phyloP scores from a whole-genome alignment of 2,113 vertebrate genomes.

The Channa argus region DNA sequence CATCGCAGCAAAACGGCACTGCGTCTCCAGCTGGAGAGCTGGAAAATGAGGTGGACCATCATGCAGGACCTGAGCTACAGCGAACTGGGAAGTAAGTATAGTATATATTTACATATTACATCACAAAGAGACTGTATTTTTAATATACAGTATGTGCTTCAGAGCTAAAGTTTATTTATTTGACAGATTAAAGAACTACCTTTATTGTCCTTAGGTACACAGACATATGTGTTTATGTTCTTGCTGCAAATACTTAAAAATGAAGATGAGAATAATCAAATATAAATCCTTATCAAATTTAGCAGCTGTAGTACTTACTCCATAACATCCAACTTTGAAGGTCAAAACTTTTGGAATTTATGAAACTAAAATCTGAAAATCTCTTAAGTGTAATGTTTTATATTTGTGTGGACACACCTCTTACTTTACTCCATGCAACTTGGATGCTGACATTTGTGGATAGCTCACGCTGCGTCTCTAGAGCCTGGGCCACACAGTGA shows the following conservation, averaged over 20 bases:
- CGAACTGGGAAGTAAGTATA: slow-evolving; percentile 91
- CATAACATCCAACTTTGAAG: background rate
- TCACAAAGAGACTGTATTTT: background rate
- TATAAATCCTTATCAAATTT: too few relatives aligned
- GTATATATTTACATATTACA: too few relatives aligned
- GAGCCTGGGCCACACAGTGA: slow-evolving; percentile 31
- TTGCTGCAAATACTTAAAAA: too few relatives aligned
- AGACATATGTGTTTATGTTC: too few relatives aligned
- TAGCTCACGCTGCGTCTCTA: slow-evolving; percentile 18
- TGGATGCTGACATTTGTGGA: slow-evolving; percentile 51
- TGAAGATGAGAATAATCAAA: background rate
- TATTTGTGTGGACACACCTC: background rate
- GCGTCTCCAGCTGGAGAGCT: slow-evolving; percentile 81
- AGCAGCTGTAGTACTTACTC: background rate
- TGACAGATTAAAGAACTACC: too few relatives aligned
- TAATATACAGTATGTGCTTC: background rate
- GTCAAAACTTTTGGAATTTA: too few relatives aligned
- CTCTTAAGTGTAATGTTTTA: background rate
- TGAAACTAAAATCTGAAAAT: background rate
- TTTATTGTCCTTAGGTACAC: too few relatives aligned
- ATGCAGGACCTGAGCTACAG: slow-evolving; percentile 90
- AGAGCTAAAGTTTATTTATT: too few relatives aligned
- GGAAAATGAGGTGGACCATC: slow-evolving; percentile 87
- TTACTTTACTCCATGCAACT: background rate
- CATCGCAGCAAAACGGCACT: slow-evolving; percentile 90